Evolutionary conservation across 2,888 invertebrate genomes (phyloP), one percentile per base, ranked within the genome.

Genomic region (Drosophila histrio): DNA sequence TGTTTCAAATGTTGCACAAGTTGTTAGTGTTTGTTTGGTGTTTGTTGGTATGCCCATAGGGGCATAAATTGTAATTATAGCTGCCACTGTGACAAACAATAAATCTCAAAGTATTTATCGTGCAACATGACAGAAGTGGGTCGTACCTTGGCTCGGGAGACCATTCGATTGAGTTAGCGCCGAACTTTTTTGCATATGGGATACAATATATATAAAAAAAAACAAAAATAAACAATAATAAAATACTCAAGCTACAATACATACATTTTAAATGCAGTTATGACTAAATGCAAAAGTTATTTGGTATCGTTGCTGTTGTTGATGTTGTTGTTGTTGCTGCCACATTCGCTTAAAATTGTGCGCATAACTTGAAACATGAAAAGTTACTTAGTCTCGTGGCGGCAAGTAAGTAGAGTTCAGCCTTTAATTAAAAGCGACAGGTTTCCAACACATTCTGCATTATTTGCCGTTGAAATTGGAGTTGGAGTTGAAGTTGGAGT

Each of bases 381-480:
- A 85, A 87, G 83, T 85, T 87, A 85, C 84, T 85, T 85, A 85
- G 76, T 82, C 71, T 64, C 54, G 53, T 38, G 62, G 60, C 60
- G 52, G 63, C 63, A 38, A 28, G 32, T 28, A 38, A 28, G 32
- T 28, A 19, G 22, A 43, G 24, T 34, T 43, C 57, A 53, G 87
- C 73, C 84, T 85, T 82, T 87, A 85, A 85, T 85, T 85, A 87
- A 85, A 87, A 78, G 83, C 87, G 84, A 87, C 84, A 85, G 84
- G 84, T 85, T 78, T 85, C 65, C 69, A 68, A 74, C 58, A 86
- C 71, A 80, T 81, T 85, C 64, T 61, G 61, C 63, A 65, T 62
- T 80, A 80, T 80, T 83, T 79, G 84, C 78, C 64, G 15, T 83
- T 84, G 79, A 79, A 72, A n/a, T n/a, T n/a, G 70, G 72, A 49